These are phyloP conservation scores for Triops cancriformis DNA, from an alignment of 1,140 invertebrate genomes.

Conservation along the genomic window DNA sequence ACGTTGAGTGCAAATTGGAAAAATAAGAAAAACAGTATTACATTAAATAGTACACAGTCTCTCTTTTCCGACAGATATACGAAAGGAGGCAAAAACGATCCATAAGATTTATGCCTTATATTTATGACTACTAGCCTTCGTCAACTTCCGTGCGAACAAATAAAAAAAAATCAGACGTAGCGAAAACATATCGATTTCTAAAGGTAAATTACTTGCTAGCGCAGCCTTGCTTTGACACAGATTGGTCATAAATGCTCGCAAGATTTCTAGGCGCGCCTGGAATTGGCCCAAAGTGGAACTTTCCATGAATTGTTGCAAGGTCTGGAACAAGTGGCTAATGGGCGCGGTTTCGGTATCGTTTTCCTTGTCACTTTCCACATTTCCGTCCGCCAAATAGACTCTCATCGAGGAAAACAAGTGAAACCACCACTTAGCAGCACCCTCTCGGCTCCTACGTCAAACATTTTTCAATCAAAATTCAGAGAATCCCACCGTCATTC, in stretches of 20 bases:
- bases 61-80: too few relatives aligned
- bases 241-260: conserved; percentile 70
- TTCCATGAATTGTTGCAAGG: conserved; percentile 73
- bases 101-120: too few relatives aligned
- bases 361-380: neutral
- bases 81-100: too few relatives aligned
- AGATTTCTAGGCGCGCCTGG: conserved; percentile 61
- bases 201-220: neutral
- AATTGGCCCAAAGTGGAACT: conserved; percentile 76
- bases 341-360: conserved; percentile 35
- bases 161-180: too few relatives aligned
- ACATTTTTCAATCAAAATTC: conserved; percentile 22
- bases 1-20: too few relatives aligned
- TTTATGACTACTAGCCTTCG: too few relatives aligned
- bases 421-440: conserved; percentile 80
- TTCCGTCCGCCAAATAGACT: conserved; percentile 36
- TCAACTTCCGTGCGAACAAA: too few relatives aligned
- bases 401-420: conserved; percentile 65
- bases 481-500: neutral
- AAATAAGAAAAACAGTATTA: too few relatives aligned
- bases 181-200: too few relatives aligned
- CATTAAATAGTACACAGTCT: too few relatives aligned
- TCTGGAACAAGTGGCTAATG: conserved; percentile 38
- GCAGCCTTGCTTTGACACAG: conserved; percentile 35
- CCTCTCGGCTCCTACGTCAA: conserved; percentile 47